A percentile compares a stretch with the other conserved stretches of the same genome.
phyloP scores from a whole-genome alignment of 2,888 invertebrate genomes.

The Cosmopolites sordidus region DNA sequence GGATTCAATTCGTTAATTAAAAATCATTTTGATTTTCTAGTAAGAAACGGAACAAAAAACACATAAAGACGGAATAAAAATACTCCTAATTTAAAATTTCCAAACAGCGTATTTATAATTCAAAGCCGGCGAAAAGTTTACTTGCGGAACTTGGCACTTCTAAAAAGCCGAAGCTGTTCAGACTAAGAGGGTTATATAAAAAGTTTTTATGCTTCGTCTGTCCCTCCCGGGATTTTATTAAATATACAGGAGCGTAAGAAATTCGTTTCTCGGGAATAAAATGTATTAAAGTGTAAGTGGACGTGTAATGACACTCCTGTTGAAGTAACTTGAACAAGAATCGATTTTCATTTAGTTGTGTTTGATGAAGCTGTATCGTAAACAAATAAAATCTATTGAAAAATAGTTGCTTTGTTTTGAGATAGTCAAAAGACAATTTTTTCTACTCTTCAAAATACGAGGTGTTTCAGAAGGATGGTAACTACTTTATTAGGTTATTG shows the following conservation, averaged over 20 bases:
- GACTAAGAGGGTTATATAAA: slow-evolving; percentile 14
- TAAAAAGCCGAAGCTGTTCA: slow-evolving; percentile 14
- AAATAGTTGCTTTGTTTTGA: no score
- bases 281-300: not conserved
- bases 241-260: slow-evolving; percentile 5
- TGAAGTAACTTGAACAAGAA: no score
- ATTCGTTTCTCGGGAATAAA: not conserved
- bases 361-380: no score
- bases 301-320: no score
- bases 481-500: no score
- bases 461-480: no score
- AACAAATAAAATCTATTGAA: no score
- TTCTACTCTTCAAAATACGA: no score
- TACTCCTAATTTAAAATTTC: slow-evolving; percentile 18
- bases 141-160: slow-evolving; percentile 15
- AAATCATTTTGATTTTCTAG: not conserved
- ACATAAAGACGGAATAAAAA: slow-evolving; percentile 8
- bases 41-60: not conserved
- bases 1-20: not conserved
- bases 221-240: slow-evolving; percentile 4
- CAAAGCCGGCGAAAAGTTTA: slow-evolving; percentile 21
- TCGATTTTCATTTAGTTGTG: no score
- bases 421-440: no score
- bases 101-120: slow-evolving; percentile 20
- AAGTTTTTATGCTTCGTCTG: slow-evolving; percentile 14